phyloP scores from a whole-genome alignment of 2,113 vertebrate species.

The Phalacrocorax carbo region DNA sequence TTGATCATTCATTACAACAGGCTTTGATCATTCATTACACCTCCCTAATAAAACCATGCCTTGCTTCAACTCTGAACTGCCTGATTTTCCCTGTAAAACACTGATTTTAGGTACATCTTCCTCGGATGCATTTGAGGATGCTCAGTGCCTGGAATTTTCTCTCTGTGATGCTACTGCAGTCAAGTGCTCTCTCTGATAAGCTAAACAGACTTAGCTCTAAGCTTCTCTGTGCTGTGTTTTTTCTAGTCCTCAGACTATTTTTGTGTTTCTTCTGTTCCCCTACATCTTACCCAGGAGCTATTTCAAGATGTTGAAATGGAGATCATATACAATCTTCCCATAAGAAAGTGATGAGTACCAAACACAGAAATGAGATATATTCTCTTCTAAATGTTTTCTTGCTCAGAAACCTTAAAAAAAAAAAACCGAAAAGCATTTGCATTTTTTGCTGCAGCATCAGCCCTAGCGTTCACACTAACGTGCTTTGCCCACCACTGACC shows the following conservation, averaged over 20 bases:
- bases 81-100: not conserved
- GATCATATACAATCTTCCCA: not conserved
- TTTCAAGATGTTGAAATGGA: not conserved
- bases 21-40: not conserved
- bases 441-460: not conserved
- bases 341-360: not conserved
- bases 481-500: not conserved
- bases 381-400: not conserved
- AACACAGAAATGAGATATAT: not conserved
- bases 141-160: not conserved
- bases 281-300: not conserved
- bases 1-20: too few relatives aligned
- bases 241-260: not conserved
- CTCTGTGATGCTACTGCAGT: not conserved
- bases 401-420: not conserved
- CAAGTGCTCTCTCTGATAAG: not conserved
- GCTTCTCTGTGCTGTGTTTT: not conserved
- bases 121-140: not conserved
- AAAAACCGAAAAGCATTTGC: fast-evolving
- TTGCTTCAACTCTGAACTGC: not conserved
- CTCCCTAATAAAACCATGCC: not conserved
- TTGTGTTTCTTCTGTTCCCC: not conserved
- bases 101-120: not conserved
- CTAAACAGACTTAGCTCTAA: not conserved
- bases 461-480: not conserved